These are phyloP conservation scores for Mormyrus iriodes DNA, from an alignment of 2,113 vertebrate genomes.

Conservation along the genomic window DNA sequence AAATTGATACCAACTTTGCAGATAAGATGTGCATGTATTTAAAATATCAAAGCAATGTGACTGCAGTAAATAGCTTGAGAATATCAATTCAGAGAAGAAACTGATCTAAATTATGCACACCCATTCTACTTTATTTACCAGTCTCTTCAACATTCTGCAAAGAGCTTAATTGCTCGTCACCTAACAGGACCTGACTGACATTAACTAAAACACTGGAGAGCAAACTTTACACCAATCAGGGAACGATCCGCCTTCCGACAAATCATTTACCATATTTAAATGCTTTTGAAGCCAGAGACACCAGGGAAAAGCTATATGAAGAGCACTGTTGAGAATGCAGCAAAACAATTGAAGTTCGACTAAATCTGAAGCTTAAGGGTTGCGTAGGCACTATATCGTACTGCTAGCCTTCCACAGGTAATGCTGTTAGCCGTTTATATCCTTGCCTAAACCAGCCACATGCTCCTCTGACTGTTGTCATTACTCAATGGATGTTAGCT, in stretches of 20 bases:
- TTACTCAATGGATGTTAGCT: background rate
- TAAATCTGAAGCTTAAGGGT: background rate
- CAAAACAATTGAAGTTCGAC: background rate
- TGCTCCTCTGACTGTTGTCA: background rate
- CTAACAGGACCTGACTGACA: background rate
- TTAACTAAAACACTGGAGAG: background rate
- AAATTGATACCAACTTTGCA: background rate
- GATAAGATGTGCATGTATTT: background rate
- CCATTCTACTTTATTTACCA: background rate
- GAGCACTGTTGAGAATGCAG: background rate
- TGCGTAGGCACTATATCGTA: background rate
- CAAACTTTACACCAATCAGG: slow-evolving; percentile 5
- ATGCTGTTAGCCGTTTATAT: background rate
- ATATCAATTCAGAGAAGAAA: background rate
- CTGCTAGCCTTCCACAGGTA: background rate
- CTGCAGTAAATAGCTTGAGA: background rate
- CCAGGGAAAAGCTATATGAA: background rate
- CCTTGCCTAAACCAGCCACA: background rate
- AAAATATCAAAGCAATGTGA: background rate
- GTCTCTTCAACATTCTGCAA: slow-evolving; percentile 1
- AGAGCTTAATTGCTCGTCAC: background rate
- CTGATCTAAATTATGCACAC: background rate
- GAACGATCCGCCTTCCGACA: background rate
- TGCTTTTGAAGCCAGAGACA: background rate
- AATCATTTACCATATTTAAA: background rate